Evolutionary conservation across 2,888 invertebrate species (phyloP), one percentile per base, ranked within the genome.

Genomic region (Bimastos eiseni): DNA sequence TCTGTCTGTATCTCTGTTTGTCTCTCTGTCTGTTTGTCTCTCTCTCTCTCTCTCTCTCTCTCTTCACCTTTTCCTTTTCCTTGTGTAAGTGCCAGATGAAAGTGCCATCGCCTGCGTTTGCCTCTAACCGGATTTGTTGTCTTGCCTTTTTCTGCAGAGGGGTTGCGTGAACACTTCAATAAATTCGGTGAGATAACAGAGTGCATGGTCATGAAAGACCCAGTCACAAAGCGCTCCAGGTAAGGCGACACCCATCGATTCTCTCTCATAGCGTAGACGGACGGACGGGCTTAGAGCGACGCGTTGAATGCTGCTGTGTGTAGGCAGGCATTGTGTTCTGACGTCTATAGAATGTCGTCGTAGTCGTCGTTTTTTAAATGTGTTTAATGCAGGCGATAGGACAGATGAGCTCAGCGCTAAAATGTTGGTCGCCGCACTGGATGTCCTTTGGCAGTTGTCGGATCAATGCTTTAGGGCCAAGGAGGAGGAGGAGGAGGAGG

Each of bases 181-280:
- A 98, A 98, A 96, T 99, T 97, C 96, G 99, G 99, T 94, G 99
- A 99, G 96, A 98, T 99, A 96, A 97, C 98, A 96, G 99, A 99
- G 97, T 98, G 99, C 95, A 99, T 99, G 99, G 99, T 99, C 95
- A 99, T 99, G 99, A 98, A 99, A 96, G 99, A 99, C 96, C 99
- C 99, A 93, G 98, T 98, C 94, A 99, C 99, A 94, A 97, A 99
- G 96, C 97, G 99, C 96, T 99, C 99, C 96, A 98, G 99, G 95
- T 95, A 93, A 88, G 90, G 70, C 70, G 70, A 86, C 19, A 17
- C 36, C n/a, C 34, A 86, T 86, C n/a, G 86, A 86, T 86, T 86
- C 86, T 36, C 17, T 21, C 21, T 36, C 41, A 21, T 49, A 44
- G 13, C 11, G 44, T 44, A 44, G 44, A 49, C 49, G 36, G 86